These are phyloP conservation scores for Sarcoramphus papa DNA, from an alignment of 2,797 vertebrate genomes.

Conservation along the genomic window DNA sequence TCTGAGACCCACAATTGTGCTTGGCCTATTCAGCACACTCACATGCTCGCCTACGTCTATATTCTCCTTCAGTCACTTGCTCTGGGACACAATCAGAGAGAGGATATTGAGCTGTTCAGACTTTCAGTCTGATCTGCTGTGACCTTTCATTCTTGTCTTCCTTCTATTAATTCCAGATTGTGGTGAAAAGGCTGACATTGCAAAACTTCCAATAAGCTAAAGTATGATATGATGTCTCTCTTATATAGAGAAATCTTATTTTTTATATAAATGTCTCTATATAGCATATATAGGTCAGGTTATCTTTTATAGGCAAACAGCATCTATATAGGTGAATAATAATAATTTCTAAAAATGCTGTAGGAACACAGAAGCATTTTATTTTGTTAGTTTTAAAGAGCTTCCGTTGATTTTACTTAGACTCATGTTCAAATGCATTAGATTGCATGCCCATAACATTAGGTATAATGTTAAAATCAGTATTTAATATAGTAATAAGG, in stretches of 20 bases:
- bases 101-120: background rate
- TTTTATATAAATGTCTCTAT: background rate
- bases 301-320: background rate
- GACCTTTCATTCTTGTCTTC: background rate
- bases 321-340: background rate
- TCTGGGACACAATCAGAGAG: background rate
- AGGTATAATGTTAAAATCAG: background rate
- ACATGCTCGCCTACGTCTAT: fast-evolving
- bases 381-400: background rate
- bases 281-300: background rate
- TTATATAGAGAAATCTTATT: background rate
- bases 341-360: background rate
- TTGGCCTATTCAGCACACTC: background rate
- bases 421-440: background rate
- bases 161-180: background rate
- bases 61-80: background rate
- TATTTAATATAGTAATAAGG: background rate
- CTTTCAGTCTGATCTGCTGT: background rate
- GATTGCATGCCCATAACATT: background rate
- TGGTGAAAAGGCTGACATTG: background rate
- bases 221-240: background rate
- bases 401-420: background rate
- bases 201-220: background rate
- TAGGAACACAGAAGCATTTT: background rate
- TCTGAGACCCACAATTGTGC: fast-evolving